These are phyloP conservation scores for Prionace glauca DNA, from an alignment of 2,797 vertebrate species.

Conservation along the genomic window DNA sequence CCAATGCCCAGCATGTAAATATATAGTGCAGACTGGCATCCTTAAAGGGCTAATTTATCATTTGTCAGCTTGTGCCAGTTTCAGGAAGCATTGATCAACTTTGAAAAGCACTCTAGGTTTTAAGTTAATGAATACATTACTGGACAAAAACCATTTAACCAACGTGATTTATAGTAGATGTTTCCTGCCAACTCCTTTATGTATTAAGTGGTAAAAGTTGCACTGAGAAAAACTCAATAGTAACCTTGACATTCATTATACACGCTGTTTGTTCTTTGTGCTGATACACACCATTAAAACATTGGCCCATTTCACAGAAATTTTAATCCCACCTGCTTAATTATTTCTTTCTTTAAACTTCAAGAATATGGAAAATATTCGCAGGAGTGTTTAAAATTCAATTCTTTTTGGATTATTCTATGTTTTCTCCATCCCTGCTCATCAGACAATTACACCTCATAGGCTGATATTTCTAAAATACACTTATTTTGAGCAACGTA, in stretches of 20 bases:
- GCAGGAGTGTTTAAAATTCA: not conserved
- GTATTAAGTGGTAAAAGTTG: not conserved
- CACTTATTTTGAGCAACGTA: not conserved
- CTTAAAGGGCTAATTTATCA: constrained; percentile 10
- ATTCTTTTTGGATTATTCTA: not conserved
- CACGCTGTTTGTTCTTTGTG: not conserved
- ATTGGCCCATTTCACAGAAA: not conserved
- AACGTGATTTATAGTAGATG: not conserved
- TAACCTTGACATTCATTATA: not conserved
- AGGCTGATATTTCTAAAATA: not conserved
- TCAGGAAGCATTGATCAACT: not conserved
- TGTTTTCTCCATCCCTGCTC: not conserved
- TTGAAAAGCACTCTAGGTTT: constrained; percentile 26
- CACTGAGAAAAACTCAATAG: not conserved
- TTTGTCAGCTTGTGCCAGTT: not conserved
- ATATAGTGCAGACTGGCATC: not conserved
- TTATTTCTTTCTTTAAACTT: not conserved
- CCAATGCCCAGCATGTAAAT: not conserved
- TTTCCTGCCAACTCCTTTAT: not conserved
- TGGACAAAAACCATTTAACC: not conserved
- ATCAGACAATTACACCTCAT: not conserved
- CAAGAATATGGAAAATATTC: not conserved
- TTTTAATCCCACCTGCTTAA: not conserved
- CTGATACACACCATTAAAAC: not conserved
- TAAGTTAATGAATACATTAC: not conserved